phyloP scores from a whole-genome alignment of 2,888 invertebrate species.

The Drepanosiphum platanoidis region DNA sequence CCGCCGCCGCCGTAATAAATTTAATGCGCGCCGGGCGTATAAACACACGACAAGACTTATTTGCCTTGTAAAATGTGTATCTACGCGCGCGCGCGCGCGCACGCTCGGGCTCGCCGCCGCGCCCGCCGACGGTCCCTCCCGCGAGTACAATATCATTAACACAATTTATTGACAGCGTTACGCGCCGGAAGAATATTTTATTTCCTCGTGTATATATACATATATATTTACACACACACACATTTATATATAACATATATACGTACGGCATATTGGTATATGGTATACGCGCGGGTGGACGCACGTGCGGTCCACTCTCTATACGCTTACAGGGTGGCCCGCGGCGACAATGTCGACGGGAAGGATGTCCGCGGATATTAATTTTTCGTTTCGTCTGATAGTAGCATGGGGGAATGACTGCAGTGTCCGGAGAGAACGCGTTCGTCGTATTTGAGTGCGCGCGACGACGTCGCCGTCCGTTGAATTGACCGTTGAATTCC shows the following conservation, averaged over 20 bases:
- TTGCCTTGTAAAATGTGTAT: constrained; percentile 16
- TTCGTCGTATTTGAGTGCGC: too few relatives aligned
- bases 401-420: too few relatives aligned
- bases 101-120: neutral
- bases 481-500: too few relatives aligned
- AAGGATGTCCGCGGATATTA: too few relatives aligned
- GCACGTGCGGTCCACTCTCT: neutral
- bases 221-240: neutral
- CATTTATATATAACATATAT: too few relatives aligned
- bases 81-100: neutral
- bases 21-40: constrained; percentile 8
- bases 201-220: neutral
- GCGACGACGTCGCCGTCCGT: too few relatives aligned
- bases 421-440: too few relatives aligned
- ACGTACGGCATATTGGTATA: neutral
- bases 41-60: constrained; percentile 22
- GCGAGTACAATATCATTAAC: neutral
- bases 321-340: too few relatives aligned
- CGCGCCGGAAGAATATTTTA: neutral
- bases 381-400: too few relatives aligned
- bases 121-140: neutral
- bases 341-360: too few relatives aligned
- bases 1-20: constrained; percentile 5
- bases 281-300: too few relatives aligned
- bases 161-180: neutral